Evolutionary conservation across 1,140 invertebrate species (phyloP), one percentile per base, ranked within the genome.

Genomic region (Pseudachorutes palmiensis): DNA sequence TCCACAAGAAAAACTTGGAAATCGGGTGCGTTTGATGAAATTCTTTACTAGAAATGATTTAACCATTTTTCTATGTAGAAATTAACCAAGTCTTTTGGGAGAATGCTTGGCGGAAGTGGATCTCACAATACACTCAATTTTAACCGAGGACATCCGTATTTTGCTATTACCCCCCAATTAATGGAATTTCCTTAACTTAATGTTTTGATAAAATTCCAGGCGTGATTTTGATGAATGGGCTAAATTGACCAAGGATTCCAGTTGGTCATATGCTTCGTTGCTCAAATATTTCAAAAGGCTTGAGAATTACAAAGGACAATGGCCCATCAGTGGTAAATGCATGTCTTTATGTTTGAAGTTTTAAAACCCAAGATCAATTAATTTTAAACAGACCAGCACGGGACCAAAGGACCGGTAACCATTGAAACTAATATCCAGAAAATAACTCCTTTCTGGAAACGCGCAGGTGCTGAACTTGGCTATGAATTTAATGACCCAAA

Each of bases 71-170:
- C n/a, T n/a, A n/a, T 31, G 26, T 32, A 60, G 58, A 29, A 5
- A 12, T 12, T 63, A 9, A 16, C 9, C 2, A 29, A 22, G 3
- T 75, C 80, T 19, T 74, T 76, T 63, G 78, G 77, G 5, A 78
- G 77, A 63, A 78, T 78, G 19, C 58, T 75, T 68, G 83, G 83
- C 36, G 83, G 83, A 22, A 87, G 85, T 1, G 91, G 89, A 72
- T 85, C 87, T 1, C 79, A 94, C 22, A 94, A 94, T 76, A 90
- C 89, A 1, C 93, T 95, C 90, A 81, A 92, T 48, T 94, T 94
- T 71, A 83, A 94, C 0, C 79, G 92, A 33, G 92, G 92, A 0
- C 92, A 95, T 78, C 84, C 78, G 16, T 74, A 60, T n/a, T n/a
- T n/a, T n/a, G n/a, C n/a, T n/a, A n/a, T n/a, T n/a, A n/a, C n/a